Evolutionary conservation across 2,797 vertebrate species (phyloP), one percentile per base, ranked within the genome.

Genomic region (Rhynchotus rufescens): DNA sequence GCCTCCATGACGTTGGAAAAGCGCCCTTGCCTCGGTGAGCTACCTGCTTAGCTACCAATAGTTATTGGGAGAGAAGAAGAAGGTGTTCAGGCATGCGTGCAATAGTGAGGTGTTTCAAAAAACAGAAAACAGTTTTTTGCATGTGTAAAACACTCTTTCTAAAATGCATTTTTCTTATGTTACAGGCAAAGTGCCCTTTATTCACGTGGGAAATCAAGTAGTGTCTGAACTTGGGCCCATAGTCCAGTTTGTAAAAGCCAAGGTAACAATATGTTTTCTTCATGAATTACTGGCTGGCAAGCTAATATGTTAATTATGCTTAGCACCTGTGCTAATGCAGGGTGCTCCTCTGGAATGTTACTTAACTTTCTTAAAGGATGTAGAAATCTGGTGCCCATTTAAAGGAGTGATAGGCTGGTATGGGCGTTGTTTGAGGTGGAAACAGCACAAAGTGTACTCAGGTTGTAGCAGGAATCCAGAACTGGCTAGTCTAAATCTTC

Each of bases 161-260:
- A 15, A 85, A 90, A 82, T 32, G 76, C 6, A 69, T 85, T 93
- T 85, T 93, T 93, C 68, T 95, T 26, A 42, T 68, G 90, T 98
- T 96, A 83, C 97, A 99, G 98, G 98, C 97, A 99, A 99, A 97
- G 99, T 99, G 89, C 98, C 98, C 95, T 99, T 99, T 98, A 99
- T 99, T 98, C 99, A 98, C 54, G 98, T 98, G 97, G 98, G 99
- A 98, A 99, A 99, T 98, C 98, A 99, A 98, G 98, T 99, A 92
- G 98, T 98, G 90, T 98, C 98, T 96, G 98, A 99, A 98, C 98
- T 99, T 97, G 99, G 98, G 94, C 98, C 99, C 97, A 98, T 99
- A 98, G 98, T 98, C 96, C 98, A 96, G 84, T 98, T 99, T 80
- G 98, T 98, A 97, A 98, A 98, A 98, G 98, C 98, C 91, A 98